Evolutionary conservation across 2,797 vertebrate species (phyloP).

Genomic region (Syngnathus rostellatus): DNA sequence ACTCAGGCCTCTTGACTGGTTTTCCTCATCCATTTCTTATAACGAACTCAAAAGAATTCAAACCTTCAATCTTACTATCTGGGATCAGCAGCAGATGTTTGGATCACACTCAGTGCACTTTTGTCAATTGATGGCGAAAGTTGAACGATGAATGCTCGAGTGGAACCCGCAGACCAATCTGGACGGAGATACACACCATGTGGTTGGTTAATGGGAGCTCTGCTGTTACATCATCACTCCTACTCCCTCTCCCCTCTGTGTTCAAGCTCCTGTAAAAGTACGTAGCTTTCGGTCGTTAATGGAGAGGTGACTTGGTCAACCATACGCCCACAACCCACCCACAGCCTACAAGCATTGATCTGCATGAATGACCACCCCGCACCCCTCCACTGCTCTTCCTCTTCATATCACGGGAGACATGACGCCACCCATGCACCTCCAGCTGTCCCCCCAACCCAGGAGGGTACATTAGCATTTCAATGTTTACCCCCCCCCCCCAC

Average conservation of each 20-base stretch:
- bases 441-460: constrained; percentile 59
- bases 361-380: constrained; percentile 52
- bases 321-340: constrained; percentile 9
- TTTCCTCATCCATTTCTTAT: constrained; percentile 16
- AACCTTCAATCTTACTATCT: not conserved
- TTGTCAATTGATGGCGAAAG: constrained; percentile 7
- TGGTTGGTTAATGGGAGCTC: constrained; percentile 36
- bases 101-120: not conserved
- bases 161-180: not conserved
- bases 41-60: not conserved
- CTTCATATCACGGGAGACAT: constrained; percentile 60
- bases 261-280: constrained; percentile 13
- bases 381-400: constrained; percentile 33
- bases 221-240: constrained; percentile 56
- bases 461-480: constrained; percentile 66
- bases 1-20: not conserved
- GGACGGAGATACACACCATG: constrained; percentile 34
- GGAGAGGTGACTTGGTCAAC: constrained; percentile 17
- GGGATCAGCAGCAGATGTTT: not conserved
- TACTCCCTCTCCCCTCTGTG: constrained; percentile 19
- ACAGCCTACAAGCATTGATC: constrained; percentile 51
- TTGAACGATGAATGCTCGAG: constrained; percentile 4
- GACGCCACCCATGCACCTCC: constrained; percentile 67
- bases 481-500: constrained; percentile 28
- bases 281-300: constrained; percentile 53